phyloP scores from a whole-genome alignment of 2,888 invertebrate species.

The Xanthorhoe spadicearia region DNA sequence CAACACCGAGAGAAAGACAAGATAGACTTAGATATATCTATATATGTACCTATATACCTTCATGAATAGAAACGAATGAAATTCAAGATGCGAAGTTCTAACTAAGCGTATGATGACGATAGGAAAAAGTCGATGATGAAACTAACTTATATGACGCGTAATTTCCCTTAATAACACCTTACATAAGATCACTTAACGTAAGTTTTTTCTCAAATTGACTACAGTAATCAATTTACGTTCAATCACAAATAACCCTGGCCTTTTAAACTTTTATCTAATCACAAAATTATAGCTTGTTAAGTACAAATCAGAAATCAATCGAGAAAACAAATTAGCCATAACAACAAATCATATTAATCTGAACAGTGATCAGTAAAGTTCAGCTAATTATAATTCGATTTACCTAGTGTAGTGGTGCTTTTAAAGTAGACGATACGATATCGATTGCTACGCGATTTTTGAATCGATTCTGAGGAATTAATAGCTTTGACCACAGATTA shows the following conservation, averaged over 20 bases:
- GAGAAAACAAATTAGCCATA: slow-evolving; percentile 36
- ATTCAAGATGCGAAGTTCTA: too few species aligned
- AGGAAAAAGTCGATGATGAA: neutral
- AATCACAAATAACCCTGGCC: slow-evolving; percentile 21
- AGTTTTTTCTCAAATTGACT: neutral
- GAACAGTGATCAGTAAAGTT: slow-evolving; percentile 33
- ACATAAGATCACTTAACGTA: neutral
- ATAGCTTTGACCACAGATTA: too few species aligned
- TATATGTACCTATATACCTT: too few species aligned
- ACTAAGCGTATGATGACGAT: too few species aligned
- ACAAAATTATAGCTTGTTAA: slow-evolving; percentile 36
- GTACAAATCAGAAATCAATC: slow-evolving; percentile 37
- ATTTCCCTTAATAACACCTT: neutral
- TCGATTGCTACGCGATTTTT: neutral
- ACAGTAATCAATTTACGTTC: slow-evolving; percentile 17
- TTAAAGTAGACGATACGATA: slow-evolving; percentile 23
- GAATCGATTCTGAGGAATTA: neutral
- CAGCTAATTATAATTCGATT: slow-evolving; percentile 42
- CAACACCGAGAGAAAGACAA: too few species aligned
- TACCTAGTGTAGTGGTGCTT: slow-evolving; percentile 28
- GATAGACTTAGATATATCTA: too few species aligned
- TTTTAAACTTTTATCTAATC: slow-evolving; percentile 33
- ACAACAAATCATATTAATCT: slow-evolving; percentile 38
- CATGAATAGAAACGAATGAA: too few species aligned
- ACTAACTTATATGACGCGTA: neutral